Evolutionary conservation across 2,113 vertebrate genomes (phyloP).

Genomic region (Ceuthmochares aereus): DNA sequence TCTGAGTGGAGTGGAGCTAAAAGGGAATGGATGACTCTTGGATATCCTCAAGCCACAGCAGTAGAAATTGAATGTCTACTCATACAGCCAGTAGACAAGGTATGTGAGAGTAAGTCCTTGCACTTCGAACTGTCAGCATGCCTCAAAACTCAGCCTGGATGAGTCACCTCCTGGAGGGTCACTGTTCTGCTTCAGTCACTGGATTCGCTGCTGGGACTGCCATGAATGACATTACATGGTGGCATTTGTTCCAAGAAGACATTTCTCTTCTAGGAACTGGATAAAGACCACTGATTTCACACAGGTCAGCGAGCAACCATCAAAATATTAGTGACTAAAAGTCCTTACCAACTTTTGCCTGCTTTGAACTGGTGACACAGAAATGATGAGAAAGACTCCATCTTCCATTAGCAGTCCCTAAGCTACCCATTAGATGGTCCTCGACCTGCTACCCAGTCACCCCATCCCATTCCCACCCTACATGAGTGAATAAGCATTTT

Average conservation of each 20-base stretch:
- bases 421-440: conserved; percentile 4
- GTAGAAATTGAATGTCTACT: neutral
- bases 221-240: neutral
- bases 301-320: conserved; percentile 46
- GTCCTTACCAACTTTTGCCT: conserved; percentile 21
- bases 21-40: neutral
- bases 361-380: conserved; percentile 57
- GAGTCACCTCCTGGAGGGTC: neutral
- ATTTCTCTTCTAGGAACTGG: neutral
- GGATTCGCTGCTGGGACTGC: neutral
- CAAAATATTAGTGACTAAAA: conserved; percentile 12
- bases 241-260: neutral
- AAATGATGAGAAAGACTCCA: conserved; percentile 37
- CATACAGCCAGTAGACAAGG: neutral
- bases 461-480: neutral
- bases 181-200: neutral
- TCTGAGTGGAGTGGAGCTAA: neutral
- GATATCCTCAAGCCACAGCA: neutral
- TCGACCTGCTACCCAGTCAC: conserved; percentile 16
- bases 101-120: neutral
- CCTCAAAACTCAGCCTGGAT: neutral
- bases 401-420: conserved; percentile 61
- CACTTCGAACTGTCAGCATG: neutral
- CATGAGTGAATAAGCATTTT: neutral
- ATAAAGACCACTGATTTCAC: neutral